Conservation (phyloP, 1,140 invertebrate species). For the Microplitis demolitor region DNA sequence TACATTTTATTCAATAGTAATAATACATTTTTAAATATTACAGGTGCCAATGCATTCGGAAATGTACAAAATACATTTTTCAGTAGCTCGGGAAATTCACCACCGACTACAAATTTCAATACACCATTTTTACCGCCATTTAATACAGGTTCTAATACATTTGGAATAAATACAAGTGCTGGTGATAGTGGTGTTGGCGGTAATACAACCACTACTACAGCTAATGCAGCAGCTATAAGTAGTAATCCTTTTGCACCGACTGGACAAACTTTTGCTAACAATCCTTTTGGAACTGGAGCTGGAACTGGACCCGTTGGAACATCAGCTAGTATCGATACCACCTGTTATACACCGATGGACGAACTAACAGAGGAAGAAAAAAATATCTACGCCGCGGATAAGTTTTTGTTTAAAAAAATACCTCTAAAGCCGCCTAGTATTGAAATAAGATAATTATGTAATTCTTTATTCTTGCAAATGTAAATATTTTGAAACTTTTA, state of each 20-base stretch:
- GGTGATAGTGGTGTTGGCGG: neutral
- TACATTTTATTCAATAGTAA: too few relatives aligned
- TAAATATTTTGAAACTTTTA: too few relatives aligned
- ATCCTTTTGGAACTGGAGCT: constrained; percentile 32
- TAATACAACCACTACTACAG: constrained; percentile 9
- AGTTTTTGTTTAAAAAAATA: constrained; percentile 49
- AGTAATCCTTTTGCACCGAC: constrained; percentile 35
- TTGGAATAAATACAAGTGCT: constrained; percentile 17
- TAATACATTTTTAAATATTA: too few relatives aligned
- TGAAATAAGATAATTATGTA: constrained; percentile 43
- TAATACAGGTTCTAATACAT: constrained; percentile 6
- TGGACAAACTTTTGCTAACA: constrained; percentile 14
- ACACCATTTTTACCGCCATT: constrained; percentile 26
- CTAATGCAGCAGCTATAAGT: constrained; percentile 4
- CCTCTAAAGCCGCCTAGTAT: constrained; percentile 51
- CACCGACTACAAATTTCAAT: neutral
- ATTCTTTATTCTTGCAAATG: too few relatives aligned
- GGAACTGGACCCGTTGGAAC: constrained; percentile 34
- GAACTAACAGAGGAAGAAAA: constrained; percentile 53
- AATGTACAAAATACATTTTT: too few relatives aligned
- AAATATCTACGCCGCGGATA: constrained; percentile 38
- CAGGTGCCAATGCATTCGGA: too few relatives aligned
- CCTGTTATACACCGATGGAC: constrained; percentile 40
- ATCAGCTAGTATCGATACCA: constrained; percentile 43
- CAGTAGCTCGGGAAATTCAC: constrained; percentile 19